Evolutionary conservation across 2,797 vertebrate species (phyloP).

Genomic region (Heterohyrax brucei): DNA sequence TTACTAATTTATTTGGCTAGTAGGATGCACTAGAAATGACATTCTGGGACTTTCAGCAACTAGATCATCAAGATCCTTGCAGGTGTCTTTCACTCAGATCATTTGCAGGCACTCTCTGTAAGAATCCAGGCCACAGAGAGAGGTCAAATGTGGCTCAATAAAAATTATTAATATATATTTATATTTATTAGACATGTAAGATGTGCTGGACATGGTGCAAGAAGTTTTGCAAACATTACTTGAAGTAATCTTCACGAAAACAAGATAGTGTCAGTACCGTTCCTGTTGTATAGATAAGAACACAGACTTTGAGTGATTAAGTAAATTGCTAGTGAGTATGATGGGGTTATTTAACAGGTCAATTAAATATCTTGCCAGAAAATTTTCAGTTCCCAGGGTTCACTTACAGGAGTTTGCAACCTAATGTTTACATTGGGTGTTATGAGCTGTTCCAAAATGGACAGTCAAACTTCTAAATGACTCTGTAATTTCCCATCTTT

Average conservation of each 20-base stretch:
- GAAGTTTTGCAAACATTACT: constrained; percentile 35
- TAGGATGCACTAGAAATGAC: not conserved
- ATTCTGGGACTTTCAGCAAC: not conserved
- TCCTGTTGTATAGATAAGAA: constrained; percentile 25
- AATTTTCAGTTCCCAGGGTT: not conserved
- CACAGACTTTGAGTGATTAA: constrained; percentile 1
- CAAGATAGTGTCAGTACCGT: not conserved
- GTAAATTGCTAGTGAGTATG: not conserved
- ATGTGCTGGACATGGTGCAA: not conserved
- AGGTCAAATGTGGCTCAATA: constrained; percentile 1
- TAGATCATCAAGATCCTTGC: not conserved
- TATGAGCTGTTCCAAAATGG: too few species aligned
- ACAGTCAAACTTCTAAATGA: too few species aligned
- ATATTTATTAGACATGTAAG: constrained; percentile 50
- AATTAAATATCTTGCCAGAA: constrained; percentile 1
- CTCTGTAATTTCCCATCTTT: too few species aligned
- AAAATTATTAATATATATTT: constrained; percentile 36
- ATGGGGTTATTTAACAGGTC: not conserved
- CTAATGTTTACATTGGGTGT: not conserved
- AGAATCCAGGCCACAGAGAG: not conserved
- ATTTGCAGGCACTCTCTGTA: not conserved
- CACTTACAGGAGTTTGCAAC: not conserved
- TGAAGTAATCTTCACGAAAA: constrained; percentile 19
- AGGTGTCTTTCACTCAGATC: not conserved
- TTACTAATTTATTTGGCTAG: constrained; percentile 1